These are phyloP conservation scores for Eustalomyia histrio DNA, from an alignment of 2,888 invertebrate species.

Conservation along the genomic window DNA sequence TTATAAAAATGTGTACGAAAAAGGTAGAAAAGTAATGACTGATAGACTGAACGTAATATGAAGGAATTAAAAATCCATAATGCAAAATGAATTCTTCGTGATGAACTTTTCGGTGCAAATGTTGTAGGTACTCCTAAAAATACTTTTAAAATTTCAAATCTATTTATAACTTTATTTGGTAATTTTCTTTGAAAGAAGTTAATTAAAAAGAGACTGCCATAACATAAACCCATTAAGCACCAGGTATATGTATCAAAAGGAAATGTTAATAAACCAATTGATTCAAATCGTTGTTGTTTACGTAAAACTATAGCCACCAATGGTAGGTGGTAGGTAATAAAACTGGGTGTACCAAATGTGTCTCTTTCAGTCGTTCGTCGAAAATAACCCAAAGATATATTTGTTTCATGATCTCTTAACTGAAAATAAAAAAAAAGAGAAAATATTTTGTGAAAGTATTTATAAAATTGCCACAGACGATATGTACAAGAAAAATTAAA, in stretches of 20 bases:
- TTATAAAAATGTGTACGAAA: conserved; percentile 31
- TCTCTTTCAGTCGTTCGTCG: conserved; percentile 52
- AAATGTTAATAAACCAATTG: conserved; percentile 61
- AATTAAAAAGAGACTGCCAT: not conserved
- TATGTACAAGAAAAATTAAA: too few species aligned
- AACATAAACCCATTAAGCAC: conserved; percentile 60
- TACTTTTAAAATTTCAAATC: conserved; percentile 26
- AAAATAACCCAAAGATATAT: conserved; percentile 70
- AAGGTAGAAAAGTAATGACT: conserved; percentile 41
- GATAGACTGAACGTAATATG: conserved; percentile 43
- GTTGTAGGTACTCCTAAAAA: conserved; percentile 35
- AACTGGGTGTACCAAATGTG: conserved; percentile 65
- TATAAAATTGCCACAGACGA: too few species aligned
- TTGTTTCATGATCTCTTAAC: conserved; percentile 63
- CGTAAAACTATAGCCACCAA: conserved; percentile 66
- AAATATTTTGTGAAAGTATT: too few species aligned
- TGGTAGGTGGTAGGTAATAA: conserved; percentile 68
- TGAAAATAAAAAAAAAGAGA: conserved; percentile 47
- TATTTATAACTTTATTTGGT: not conserved
- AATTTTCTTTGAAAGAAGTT: not conserved
- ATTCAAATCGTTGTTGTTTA: conserved; percentile 64
- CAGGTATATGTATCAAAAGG: conserved; percentile 67
- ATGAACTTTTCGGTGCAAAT: not conserved
- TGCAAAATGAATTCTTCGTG: conserved; percentile 8
- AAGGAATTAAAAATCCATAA: conserved; percentile 33